Base-by-base conservation (phyloP, 30 jellyfish, hydroid and myxozoan genomes). In the Phacellophora camtschatica region DNA sequence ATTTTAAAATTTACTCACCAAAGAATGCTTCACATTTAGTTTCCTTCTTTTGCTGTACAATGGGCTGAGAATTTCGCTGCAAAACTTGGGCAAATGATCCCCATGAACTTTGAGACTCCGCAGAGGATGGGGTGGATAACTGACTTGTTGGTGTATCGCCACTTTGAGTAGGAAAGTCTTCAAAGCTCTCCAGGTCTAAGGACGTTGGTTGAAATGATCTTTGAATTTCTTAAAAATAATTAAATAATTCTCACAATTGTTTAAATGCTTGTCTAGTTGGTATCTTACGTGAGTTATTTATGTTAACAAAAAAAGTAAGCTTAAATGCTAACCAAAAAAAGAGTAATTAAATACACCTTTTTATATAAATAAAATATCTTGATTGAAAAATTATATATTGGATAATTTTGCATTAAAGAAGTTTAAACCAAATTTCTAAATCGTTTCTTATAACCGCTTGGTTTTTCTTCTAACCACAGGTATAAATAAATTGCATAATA, bases 11-110 rank as follows among this genome's bases (percentile, higher is more conserved):
- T n/a, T n/a, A n/a, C n/a, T n/a, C n/a, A n/a, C n/a, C n/a, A n/a
- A n/a, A n/a, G n/a, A n/a, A n/a, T n/a, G n/a, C n/a, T n/a, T n/a
- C n/a, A n/a, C n/a, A n/a, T n/a, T n/a, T n/a, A n/a, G n/a, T n/a
- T n/a, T n/a, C n/a, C n/a, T n/a, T n/a, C n/a, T n/a, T n/a, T n/a
- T n/a, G n/a, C n/a, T n/a, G 76, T 62, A 31, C 57, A 31, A 18
- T 6, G 13, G 76, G 76, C 45, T 62, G 49, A 22, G 74, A 6
- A 8, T 56, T 33, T 5, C 45, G 33, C 51, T 80, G 91, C 84
- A 80, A 53, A 0, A 84, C 91, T 20, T 80, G 56, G 31, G 91
- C 83, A 41, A 80, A 80, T 10, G 91, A 64, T 3, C 91, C 91
- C 91, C 91, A 80, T 27, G 71, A 42, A 9, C n/a, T 70, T 16